Evolutionary conservation across 2,888 invertebrate genomes (phyloP), one percentile per base, ranked within the genome.

Genomic region (Lottia scabra): DNA sequence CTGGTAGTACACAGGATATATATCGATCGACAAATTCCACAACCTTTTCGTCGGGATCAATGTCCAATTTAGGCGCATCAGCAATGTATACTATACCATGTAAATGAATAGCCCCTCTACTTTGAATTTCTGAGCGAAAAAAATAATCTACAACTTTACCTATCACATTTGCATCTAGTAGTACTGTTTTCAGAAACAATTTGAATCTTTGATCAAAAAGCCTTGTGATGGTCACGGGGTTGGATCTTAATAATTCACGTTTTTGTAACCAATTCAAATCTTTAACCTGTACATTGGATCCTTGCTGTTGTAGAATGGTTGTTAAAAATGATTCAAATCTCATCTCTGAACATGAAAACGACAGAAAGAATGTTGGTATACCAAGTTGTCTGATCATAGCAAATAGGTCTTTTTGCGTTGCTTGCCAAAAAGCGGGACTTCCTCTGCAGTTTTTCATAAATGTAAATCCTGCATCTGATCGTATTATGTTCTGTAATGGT

Each of bases 51-150:
- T 75, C 73, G 30, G 45, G 15, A 44, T 74, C 74, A 0, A 45
- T 68, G 45, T 77, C 79, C 56, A 79, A 56, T 30, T 62, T 73
- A 23, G 77, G 78, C 0, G 80, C 77, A 74, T 75, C 67, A 46
- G 76, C 70, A 3, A 78, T 73, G 78, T 80, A 80, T 26, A 70
- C 70, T 43, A 81, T 48, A 70, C 76, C 73, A 64, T 82, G 80
- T 3, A 79, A 73, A 70, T 81, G 80, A 15, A 80, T 80, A 12
- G 78, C 78, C 2, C 83, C 83, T 12, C 81, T 69, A 16, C 76
- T 75, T 63, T 82, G 80, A 68, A 79, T 79, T 48, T 80, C 81
- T 15, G 78, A 76, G 38, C 78, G 70, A 68, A 74, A 80, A 65
- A 76, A 78, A 65, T 76, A 80, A 66, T 82, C 79, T 12, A 30